Evolutionary conservation across 2,797 vertebrate genomes (phyloP), one percentile per base, ranked within the genome.

Genomic region (Ctenopoma kingsleyae): DNA sequence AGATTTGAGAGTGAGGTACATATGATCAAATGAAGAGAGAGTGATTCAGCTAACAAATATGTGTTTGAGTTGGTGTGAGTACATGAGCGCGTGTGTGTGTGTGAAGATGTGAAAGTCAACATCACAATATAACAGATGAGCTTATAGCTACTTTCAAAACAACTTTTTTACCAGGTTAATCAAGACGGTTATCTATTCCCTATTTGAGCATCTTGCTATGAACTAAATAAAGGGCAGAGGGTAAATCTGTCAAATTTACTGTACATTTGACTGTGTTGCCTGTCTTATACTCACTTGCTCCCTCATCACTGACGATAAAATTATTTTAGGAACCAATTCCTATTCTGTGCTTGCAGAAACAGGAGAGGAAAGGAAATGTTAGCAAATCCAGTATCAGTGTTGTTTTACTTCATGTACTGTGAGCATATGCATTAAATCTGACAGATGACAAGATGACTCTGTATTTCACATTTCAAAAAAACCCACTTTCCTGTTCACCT

Each of bases 201-300:
- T 6, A 8, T 40, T 51, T 60, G 17, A 61, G 68, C 30, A 59
- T 48, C 48, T 58, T 64, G 16, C 40, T 35, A 13, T 56, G 46
- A 67, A 57, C 5, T 8, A 35, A 79, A 80, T 44, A 48, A 60
- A 75, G 27, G 55, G 11, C 1, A 11, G n/a, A 48, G 6, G 30
- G 52, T 27, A 27, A 62, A 62, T 6, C 5, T 1, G 12, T n/a
- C 67, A 20, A 51, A 22, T 55, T 48, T 7, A 41, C 13, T 32
- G 40, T 12, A 13, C 19, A 6, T 55, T 22, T 35, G 2, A 16
- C 16, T 38, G 9, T 41, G 35, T 63, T 5, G 19, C 41, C 5
- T 67, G 16, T 30, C 6, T 52, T 65, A 27, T 12, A 11, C 16
- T 55, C 4, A n/a, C n/a, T 27, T 2, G 25, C 20, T n/a, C 16